Evolutionary conservation across 1,140 invertebrate genomes (phyloP), one percentile per base, ranked within the genome.

Genomic region (Carposina sasakii): DNA sequence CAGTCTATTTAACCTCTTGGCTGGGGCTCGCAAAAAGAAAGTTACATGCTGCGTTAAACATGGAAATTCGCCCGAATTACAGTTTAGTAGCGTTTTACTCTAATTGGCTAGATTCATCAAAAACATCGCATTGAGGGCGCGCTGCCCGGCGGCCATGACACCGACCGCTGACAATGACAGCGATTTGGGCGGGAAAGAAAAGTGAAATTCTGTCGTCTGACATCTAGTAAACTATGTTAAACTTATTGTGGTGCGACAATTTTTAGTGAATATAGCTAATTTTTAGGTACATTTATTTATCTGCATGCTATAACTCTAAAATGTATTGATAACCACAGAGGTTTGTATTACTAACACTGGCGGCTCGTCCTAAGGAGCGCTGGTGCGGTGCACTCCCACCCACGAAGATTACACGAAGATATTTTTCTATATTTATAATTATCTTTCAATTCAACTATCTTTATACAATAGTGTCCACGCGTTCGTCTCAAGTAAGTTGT

Each of bases 1-100:
- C 73, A 79, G 63, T 79, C 76, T 75, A 78, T 82, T 79, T 71
- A 82, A 72, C 67, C 68, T 66, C 53, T 63, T 67, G 47, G 52
- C 41, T 50, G 54, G 49, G 24, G 56, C 39, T 40, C 47, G 56
- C 48, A 59, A 76, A 77, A 79, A 73, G 78, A 78, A 82, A 82
- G 78, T 77, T 69, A 67, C 59, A 74, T 67, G 63, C 54, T 54
- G 63, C 57, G 64, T 76, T 77, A 74, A 74, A 64, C 68, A 71
- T 68, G 60, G 56, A 71, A 76, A 70, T 69, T 67, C 52, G 53
- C 44, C 63, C 61, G 72, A 76, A 82, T 79, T 75, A 75, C 67
- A 67, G 59, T 72, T 78, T 72, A 76, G 63, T 59, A 54, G 45
- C 70, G 70, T 76, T 74, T 71, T 79, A 77, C 62, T 76, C 76